Evolutionary conservation across 2,888 invertebrate genomes (phyloP), one percentile per base, ranked within the genome.

Genomic region (Psylliodes chrysocephalus): DNA sequence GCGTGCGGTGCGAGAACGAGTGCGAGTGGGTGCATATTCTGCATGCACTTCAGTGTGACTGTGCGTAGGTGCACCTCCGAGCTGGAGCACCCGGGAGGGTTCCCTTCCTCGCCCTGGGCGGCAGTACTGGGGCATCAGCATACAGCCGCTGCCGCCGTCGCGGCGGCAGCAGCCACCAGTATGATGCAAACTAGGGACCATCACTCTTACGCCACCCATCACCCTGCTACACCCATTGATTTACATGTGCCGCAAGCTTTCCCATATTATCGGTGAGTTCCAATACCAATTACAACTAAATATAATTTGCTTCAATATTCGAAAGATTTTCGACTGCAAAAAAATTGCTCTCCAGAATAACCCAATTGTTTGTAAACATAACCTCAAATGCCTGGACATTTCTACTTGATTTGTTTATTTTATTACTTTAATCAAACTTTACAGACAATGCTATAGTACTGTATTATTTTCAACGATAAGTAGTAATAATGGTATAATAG

Each of bases 211-310:
- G 88, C 89, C 85, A 85, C 88, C 81, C 83, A 87, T 81, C 82
- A 83, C 68, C 82, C 81, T 35, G 78, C 81, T 66, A 83, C 83
- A 68, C 94, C 94, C 55, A 94, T 95, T 94, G 95, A 95, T 82
- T 87, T 95, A 75, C 95, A 95, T 84, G 94, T 95, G 82, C 92
- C 94, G 53, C 95, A 94, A 82, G 93, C 92, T 75, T 94, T 94
- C 83, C 93, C 94, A 64, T 95, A 94, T 84, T 95, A 95, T 85
- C 91, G 94, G 94, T 94, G 79, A 86, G 89, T 60, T 49, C 17
- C 28, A 30, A 17, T 33, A 14, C 51, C 28, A 40, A 25, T 35
- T 18, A 12, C 22, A 38, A 47, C 4, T 35, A n/a, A n/a, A n/a
- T n/a, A n/a, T n/a, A n/a, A n/a, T n/a, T n/a, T n/a, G n/a, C n/a